Evolutionary conservation across 2,888 invertebrate species (phyloP).

Genomic region (Rhyacophila evoluta): DNA sequence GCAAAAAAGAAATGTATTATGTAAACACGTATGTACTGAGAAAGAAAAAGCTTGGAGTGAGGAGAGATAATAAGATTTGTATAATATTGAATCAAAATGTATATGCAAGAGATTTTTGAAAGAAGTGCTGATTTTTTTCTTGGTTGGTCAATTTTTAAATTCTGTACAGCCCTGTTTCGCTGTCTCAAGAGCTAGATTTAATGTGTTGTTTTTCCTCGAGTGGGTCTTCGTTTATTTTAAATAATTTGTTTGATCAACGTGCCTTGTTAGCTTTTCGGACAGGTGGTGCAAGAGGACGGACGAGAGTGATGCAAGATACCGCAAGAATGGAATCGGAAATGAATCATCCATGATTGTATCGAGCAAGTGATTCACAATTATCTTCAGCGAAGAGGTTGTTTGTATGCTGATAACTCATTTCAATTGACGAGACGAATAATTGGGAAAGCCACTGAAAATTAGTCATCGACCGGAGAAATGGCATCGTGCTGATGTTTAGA

Average conservation of each 20-base stretch:
- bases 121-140: too few species aligned
- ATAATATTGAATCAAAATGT: too few species aligned
- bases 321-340: constrained; percentile 3
- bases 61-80: too few species aligned
- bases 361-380: not conserved
- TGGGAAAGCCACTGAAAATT: not conserved
- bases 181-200: constrained; percentile 31
- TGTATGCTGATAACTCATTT: not conserved
- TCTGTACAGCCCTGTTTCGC: not conserved
- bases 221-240: constrained; percentile 45
- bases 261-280: constrained; percentile 31
- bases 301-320: constrained; percentile 12
- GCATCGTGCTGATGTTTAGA: not conserved
- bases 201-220: constrained; percentile 46
- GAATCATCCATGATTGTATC: not conserved
- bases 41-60: too few species aligned
- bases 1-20: too few species aligned
- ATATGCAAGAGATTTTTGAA: too few species aligned
- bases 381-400: too few species aligned
- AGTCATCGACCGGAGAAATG: not conserved
- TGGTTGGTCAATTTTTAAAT: too few species aligned
- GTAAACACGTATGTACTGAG: too few species aligned
- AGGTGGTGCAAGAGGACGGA: constrained; percentile 22
- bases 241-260: constrained; percentile 42
- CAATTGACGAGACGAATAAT: not conserved